Conservation (phyloP, 2,888 invertebrate genomes). For the Protodeltote pygarga region DNA sequence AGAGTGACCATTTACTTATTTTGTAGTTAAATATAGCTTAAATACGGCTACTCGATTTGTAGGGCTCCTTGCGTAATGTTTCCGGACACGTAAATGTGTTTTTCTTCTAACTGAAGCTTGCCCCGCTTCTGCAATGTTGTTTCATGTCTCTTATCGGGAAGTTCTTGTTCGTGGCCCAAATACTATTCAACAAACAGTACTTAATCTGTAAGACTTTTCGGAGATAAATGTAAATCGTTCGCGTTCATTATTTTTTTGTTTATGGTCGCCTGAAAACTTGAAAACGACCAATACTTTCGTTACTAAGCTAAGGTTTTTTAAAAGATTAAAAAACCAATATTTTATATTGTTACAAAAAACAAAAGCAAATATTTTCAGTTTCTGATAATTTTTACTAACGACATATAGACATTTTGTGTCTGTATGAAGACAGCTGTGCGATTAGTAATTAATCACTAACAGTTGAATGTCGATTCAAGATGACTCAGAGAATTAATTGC, state of each 20-base stretch:
- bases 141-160: conserved; percentile 55
- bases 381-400: conserved; percentile 21
- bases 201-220: conserved; percentile 26
- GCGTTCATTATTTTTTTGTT: conserved; percentile 24
- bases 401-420: too few species aligned
- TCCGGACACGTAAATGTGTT: conserved; percentile 41
- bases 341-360: not conserved
- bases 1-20: conserved; percentile 28
- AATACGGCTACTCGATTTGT: conserved; percentile 29
- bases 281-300: conserved; percentile 16
- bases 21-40: conserved; percentile 30
- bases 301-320: conserved; percentile 3
- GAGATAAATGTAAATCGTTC: conserved; percentile 31
- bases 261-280: conserved; percentile 9
- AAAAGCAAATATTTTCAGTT: conserved; percentile 10
- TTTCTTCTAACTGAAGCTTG: conserved; percentile 41
- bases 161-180: conserved; percentile 56
- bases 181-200: conserved; percentile 44
- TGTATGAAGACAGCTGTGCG: conserved; percentile 17
- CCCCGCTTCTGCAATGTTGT: conserved; percentile 30
- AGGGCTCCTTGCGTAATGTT: conserved; percentile 37
- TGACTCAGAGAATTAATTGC: conserved; percentile 68
- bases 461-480: conserved; percentile 64
- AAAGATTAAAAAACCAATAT: too few species aligned
- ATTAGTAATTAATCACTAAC: conserved; percentile 63